Percentiles rank a stretch among this genome's conserved stretches.
Conservation (phyloP, 2,888 invertebrate genomes). For the Phanerotoma sp. region DNA sequence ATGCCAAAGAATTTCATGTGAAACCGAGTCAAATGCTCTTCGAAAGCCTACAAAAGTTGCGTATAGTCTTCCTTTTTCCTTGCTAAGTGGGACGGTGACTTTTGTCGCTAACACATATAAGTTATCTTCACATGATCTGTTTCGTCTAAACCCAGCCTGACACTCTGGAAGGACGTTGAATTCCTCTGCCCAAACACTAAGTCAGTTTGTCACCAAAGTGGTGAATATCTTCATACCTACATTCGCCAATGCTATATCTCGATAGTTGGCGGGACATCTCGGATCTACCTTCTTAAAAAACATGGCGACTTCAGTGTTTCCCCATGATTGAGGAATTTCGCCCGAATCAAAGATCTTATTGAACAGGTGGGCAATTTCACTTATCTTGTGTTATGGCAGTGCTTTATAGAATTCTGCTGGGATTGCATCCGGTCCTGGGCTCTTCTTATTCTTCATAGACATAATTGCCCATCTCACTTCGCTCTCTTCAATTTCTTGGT, state of each 20-base stretch:
- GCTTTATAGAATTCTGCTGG: slow-evolving; percentile 6
- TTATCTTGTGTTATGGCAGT: neutral
- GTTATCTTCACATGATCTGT: slow-evolving; percentile 28
- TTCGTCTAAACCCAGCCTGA: slow-evolving; percentile 29
- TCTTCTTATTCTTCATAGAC: slow-evolving; percentile 3
- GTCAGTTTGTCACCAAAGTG: slow-evolving; percentile 26
- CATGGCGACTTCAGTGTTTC: slow-evolving; percentile 8
- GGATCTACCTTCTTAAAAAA: slow-evolving; percentile 28
- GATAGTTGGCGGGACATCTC: slow-evolving; percentile 29
- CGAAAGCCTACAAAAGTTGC: slow-evolving; percentile 13
- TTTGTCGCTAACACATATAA: slow-evolving; percentile 20
- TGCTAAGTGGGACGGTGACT: neutral
- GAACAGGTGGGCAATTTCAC: slow-evolving; percentile 15
- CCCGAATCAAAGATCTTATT: slow-evolving; percentile 28
- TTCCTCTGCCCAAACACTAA: slow-evolving; percentile 24
- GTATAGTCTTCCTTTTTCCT: slow-evolving; percentile 9
- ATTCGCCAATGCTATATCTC: slow-evolving; percentile 31
- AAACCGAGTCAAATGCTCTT: slow-evolving; percentile 13
- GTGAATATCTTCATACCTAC: slow-evolving; percentile 34
- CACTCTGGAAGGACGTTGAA: slow-evolving; percentile 25
- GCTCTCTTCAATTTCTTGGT: no score
- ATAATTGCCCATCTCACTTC: no score
- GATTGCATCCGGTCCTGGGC: slow-evolving; percentile 10
- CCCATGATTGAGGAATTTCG: slow-evolving; percentile 28
- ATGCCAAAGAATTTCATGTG: slow-evolving; percentile 6